These are phyloP conservation scores for Hydrotaea diabolus DNA, from an alignment of 2,888 invertebrate genomes.

Conservation along the genomic window DNA sequence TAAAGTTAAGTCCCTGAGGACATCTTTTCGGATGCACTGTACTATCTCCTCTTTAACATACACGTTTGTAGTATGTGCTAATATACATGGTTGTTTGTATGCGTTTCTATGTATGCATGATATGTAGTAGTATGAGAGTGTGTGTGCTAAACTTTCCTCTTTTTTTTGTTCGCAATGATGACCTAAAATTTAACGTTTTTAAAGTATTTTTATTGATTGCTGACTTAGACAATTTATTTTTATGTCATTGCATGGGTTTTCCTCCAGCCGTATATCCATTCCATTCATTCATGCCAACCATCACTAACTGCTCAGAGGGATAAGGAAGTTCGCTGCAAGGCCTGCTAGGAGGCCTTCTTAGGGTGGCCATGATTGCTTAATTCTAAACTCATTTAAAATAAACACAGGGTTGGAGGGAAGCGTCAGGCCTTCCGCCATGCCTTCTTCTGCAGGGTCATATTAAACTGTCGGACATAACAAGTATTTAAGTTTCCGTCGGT, in stretches of 20 bases:
- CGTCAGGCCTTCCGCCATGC: no score
- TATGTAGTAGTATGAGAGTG: neutral
- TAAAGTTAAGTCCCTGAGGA: no score
- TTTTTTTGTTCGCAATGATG: slow-evolving; percentile 60
- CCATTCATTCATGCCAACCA: slow-evolving; percentile 9
- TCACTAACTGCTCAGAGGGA: neutral
- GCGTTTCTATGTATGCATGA: slow-evolving; percentile 22
- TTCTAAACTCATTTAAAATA: no score
- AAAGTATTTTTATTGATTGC: slow-evolving; percentile 68
- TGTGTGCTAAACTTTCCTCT: slow-evolving; percentile 6
- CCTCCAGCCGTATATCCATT: slow-evolving; percentile 29
- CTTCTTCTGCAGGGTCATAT: no score
- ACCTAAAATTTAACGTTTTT: slow-evolving; percentile 67
- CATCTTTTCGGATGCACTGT: neutral
- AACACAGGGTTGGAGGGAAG: no score
- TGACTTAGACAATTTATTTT: slow-evolving; percentile 68
- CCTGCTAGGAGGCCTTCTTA: no score
- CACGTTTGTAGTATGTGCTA: neutral
- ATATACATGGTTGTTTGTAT: slow-evolving; percentile 4
- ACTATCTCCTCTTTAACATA: neutral
- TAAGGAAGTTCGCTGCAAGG: no score
- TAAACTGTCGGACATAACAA: no score
- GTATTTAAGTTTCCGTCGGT: no score
- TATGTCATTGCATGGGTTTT: slow-evolving; percentile 67
- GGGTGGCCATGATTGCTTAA: no score